phyloP scores from a whole-genome alignment of 2,797 vertebrate genomes.

The Acrossocheilus fasciatus region DNA sequence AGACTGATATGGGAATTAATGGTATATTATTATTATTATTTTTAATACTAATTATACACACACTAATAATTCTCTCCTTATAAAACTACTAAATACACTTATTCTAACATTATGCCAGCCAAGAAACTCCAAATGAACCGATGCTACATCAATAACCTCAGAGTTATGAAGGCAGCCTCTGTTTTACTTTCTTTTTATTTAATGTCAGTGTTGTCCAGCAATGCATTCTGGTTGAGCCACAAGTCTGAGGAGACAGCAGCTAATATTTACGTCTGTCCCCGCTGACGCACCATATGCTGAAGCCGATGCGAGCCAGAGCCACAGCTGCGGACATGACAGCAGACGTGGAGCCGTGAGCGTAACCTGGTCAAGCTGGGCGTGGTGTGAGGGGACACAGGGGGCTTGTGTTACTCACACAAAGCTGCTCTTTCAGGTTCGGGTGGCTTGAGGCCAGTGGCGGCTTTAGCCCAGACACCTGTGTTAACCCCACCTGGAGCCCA shows the following conservation, averaged over 20 bases:
- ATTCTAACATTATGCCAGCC: neutral
- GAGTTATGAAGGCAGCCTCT: constrained; percentile 6
- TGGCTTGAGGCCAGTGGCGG: constrained; percentile 49
- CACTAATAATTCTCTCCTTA: neutral
- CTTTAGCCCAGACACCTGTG: constrained; percentile 53
- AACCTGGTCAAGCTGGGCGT: constrained; percentile 39
- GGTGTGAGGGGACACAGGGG: constrained; percentile 46
- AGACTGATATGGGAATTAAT: too few species aligned
- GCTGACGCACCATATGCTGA: constrained; percentile 46
- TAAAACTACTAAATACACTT: neutral
- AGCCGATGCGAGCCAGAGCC: constrained; percentile 1
- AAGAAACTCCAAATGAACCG: neutral
- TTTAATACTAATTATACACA: too few species aligned
- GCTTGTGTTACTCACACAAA: constrained; percentile 60
- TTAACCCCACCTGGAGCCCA: constrained; percentile 36
- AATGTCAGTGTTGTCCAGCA: neutral
- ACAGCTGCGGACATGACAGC: constrained; percentile 46
- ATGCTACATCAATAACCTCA: neutral
- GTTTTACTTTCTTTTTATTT: neutral
- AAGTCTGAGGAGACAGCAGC: constrained; percentile 30
- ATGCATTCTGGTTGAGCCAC: neutral
- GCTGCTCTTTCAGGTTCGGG: constrained; percentile 59
- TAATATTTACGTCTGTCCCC: constrained; percentile 48
- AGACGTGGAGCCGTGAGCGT: constrained; percentile 23
- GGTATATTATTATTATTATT: too few species aligned